These are phyloP conservation scores for Sminthurinus aureus DNA, from an alignment of 2,888 invertebrate species.

Conservation along the genomic window DNA sequence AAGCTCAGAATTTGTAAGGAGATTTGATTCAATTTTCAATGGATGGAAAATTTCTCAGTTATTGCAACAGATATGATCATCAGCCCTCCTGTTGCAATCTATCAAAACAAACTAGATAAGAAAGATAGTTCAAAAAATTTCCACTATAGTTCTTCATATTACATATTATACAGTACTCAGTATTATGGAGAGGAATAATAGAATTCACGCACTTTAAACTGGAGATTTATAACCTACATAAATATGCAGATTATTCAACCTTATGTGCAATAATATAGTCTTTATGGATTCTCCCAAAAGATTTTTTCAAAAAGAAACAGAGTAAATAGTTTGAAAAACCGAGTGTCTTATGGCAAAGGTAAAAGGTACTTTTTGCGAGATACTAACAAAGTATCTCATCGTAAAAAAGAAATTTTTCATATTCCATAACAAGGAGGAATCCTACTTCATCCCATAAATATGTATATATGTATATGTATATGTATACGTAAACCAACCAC, in stretches of 20 bases:
- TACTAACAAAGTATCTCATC: neutral
- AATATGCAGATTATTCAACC: no score
- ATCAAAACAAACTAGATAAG: no score
- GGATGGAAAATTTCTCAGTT: no score
- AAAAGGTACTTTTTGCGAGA: no score
- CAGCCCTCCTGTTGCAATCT: no score
- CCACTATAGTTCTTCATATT: neutral
- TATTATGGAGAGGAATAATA: neutral
- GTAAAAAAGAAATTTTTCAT: neutral
- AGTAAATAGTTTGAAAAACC: neutral
- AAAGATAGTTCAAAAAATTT: neutral
- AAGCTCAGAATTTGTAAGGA: no score
- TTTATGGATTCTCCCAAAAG: no score
- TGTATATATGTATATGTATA: neutral
- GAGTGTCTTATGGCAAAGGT: neutral
- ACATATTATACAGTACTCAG: neutral
- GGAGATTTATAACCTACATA: no score
- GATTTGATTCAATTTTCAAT: no score
- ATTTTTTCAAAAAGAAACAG: neutral
- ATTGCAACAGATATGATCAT: no score
- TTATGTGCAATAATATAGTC: no score
- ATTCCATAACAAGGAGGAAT: neutral
- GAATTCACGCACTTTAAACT: no score
- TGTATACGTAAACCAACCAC: neutral
- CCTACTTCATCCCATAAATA: neutral